These are phyloP conservation scores for Stenurella melanura DNA, from an alignment of 2,888 invertebrate species.

Conservation along the genomic window DNA sequence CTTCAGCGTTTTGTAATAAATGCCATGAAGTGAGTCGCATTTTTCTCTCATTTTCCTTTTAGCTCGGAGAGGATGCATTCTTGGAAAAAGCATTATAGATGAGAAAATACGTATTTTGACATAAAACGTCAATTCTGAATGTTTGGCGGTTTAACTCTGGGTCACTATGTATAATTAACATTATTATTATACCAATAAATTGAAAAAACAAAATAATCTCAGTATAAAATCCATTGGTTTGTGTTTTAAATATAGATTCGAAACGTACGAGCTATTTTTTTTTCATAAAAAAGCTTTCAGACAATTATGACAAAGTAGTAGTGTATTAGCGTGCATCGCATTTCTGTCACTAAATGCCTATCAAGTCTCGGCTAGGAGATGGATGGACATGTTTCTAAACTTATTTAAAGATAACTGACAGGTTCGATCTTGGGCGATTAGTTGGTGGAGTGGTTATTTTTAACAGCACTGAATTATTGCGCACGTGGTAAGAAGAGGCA, in stretches of 20 bases:
- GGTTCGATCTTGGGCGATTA: slow-evolving; percentile 59
- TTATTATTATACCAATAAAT: no score
- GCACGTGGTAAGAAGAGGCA: slow-evolving; percentile 58
- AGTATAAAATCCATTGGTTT: not conserved
- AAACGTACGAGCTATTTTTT: not conserved
- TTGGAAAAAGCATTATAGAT: no score
- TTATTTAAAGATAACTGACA: slow-evolving; percentile 62
- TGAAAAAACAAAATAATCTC: no score
- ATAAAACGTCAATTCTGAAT: no score
- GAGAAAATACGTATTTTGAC: no score
- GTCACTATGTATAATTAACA: no score
- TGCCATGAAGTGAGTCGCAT: no score
- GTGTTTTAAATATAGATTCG: not conserved
- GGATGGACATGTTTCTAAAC: slow-evolving; percentile 63
- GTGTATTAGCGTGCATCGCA: slow-evolving; percentile 51
- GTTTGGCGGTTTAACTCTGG: no score
- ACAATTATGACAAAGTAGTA: slow-evolving; percentile 12
- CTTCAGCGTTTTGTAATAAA: no score
- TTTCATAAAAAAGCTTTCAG: slow-evolving; percentile 21
- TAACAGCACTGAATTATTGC: slow-evolving; percentile 54
- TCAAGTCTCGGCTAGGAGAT: slow-evolving; percentile 48
- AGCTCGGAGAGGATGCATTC: no score
- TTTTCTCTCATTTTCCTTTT: no score
- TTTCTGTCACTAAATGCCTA: slow-evolving; percentile 56
- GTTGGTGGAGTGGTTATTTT: slow-evolving; percentile 57